Conservation (phyloP, 2,888 invertebrate genomes). For the Scaptomyza flava region DNA sequence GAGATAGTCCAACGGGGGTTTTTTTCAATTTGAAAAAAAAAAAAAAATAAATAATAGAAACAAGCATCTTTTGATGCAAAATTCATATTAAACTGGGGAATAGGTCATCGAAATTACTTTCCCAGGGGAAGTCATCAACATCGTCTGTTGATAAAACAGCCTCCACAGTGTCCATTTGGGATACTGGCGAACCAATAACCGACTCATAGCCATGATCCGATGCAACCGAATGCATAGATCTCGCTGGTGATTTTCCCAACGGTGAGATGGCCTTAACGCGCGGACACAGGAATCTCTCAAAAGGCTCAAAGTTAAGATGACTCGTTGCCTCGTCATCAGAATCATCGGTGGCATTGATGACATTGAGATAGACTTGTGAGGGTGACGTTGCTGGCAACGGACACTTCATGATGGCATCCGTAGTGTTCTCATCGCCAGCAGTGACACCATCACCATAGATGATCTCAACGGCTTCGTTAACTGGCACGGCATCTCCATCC, state of each 20-base stretch:
- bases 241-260: constrained; percentile 76
- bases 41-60: constrained; percentile 2
- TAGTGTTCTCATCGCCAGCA: constrained; percentile 55
- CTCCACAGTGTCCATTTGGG: constrained; percentile 57
- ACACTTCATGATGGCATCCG: constrained; percentile 75
- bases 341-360: constrained; percentile 66
- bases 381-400: constrained; percentile 78
- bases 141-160: constrained; percentile 38
- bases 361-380: constrained; percentile 79
- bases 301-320: constrained; percentile 77
- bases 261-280: constrained; percentile 78
- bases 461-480: constrained; percentile 85
- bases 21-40: constrained; percentile 60
- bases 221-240: constrained; percentile 78
- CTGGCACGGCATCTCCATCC: constrained; percentile 85
- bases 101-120: constrained; percentile 90
- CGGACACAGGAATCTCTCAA: constrained; percentile 78
- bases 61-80: not conserved
- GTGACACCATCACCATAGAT: constrained; percentile 84
- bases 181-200: constrained; percentile 86
- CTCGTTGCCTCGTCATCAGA: constrained; percentile 70
- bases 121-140: constrained; percentile 88
- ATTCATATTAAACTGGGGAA: constrained; percentile 89
- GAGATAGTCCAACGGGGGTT: constrained; percentile 21
- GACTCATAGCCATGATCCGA: constrained; percentile 90